A percentile compares a stretch with the other conserved stretches of the same genome.
phyloP scores from a whole-genome alignment of 2,888 invertebrate species.

The Watsonalla binaria region DNA sequence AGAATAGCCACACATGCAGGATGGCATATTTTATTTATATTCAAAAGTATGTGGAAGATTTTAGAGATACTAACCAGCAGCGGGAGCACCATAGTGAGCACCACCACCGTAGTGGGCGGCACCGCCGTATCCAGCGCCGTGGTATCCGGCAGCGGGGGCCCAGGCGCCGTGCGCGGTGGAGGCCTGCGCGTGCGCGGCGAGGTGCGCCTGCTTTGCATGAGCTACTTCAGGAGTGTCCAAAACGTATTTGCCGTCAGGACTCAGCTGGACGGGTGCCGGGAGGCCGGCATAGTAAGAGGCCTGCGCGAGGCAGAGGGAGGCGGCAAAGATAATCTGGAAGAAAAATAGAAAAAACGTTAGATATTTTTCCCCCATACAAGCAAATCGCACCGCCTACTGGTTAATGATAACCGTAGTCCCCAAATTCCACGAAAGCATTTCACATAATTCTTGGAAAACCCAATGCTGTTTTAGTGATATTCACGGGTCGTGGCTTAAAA shows the following conservation, averaged over 20 bases:
- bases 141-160: slow-evolving; percentile 57
- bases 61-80: slow-evolving; percentile 49
- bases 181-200: slow-evolving; percentile 70
- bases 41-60: background rate
- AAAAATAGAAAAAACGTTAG: slow-evolving; percentile 1
- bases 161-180: slow-evolving; percentile 68
- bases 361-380: too few relatives aligned
- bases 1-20: too few relatives aligned
- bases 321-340: slow-evolving; percentile 67
- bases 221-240: slow-evolving; percentile 78
- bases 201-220: slow-evolving; percentile 70
- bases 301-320: slow-evolving; percentile 71
- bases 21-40: background rate
- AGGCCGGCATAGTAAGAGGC: slow-evolving; percentile 75
- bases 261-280: slow-evolving; percentile 67
- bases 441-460: too few relatives aligned
- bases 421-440: too few relatives aligned
- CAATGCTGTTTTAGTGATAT: too few relatives aligned
- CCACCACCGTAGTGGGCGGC: slow-evolving; percentile 52
- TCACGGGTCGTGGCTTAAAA: too few relatives aligned
- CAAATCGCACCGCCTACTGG: too few relatives aligned
- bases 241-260: slow-evolving; percentile 73
- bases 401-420: too few relatives aligned
- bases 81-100: slow-evolving; percentile 66
- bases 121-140: slow-evolving; percentile 36